These are phyloP conservation scores for Eleutherodactylus coqui DNA, from an alignment of 2,797 vertebrate genomes.

Conservation along the genomic window DNA sequence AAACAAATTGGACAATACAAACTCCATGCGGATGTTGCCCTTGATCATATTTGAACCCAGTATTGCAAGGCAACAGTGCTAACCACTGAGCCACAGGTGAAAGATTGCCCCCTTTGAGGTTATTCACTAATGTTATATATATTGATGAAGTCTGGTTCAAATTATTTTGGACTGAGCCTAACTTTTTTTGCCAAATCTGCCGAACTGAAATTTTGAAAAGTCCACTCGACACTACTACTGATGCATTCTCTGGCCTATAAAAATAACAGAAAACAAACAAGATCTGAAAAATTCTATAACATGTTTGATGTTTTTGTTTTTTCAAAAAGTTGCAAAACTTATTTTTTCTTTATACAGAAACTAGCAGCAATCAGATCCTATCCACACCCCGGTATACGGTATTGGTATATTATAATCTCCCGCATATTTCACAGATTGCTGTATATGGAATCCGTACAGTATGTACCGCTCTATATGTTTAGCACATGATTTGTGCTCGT, in stretches of 20 bases:
- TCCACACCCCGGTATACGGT: background rate
- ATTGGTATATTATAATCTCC: background rate
- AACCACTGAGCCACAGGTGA: too few species aligned
- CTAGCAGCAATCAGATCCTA: background rate
- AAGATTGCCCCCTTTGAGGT: too few species aligned
- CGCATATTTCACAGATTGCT: background rate
- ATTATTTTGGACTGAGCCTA: too few species aligned
- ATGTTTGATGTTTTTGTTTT: background rate
- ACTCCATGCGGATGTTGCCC: too few species aligned
- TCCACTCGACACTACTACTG: too few species aligned
- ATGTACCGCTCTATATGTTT: background rate
- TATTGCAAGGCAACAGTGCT: too few species aligned
- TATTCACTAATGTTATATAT: too few species aligned
- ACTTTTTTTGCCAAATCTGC: too few species aligned
- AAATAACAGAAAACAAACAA: background rate
- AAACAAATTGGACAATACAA: too few species aligned
- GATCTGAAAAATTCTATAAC: background rate
- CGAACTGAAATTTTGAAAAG: too few species aligned
- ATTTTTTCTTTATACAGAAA: background rate
- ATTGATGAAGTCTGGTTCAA: too few species aligned
- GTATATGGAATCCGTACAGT: background rate
- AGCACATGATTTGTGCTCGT: background rate
- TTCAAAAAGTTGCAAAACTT: background rate
- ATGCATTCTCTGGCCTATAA: background rate
- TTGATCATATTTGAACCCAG: too few species aligned